Percentiles rank a stretch among this genome's conserved stretches.
Conservation (phyloP, 2,888 invertebrate genomes). For the Drosophila borealis region DNA sequence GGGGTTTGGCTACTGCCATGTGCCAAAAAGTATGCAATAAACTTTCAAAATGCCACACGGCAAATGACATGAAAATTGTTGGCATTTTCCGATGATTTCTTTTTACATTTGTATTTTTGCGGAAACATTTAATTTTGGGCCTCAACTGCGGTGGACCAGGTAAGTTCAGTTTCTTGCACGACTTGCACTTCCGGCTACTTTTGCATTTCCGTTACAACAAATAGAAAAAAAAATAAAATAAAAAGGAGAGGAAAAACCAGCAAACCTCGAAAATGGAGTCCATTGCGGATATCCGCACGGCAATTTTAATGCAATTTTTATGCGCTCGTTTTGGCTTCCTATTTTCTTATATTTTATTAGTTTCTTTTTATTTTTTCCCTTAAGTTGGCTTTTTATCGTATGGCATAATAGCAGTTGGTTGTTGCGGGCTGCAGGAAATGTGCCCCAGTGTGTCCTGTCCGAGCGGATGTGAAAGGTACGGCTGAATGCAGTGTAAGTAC, state of each 20-base stretch:
- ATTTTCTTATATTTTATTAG: slow-evolving; percentile 43
- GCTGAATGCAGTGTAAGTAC: slow-evolving; percentile 13
- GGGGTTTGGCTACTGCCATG: slow-evolving; percentile 10
- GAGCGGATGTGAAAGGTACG: slow-evolving; percentile 39
- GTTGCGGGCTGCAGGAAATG: slow-evolving; percentile 38
- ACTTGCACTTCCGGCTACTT: slow-evolving; percentile 77
- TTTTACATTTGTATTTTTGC: slow-evolving; percentile 21
- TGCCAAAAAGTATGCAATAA: slow-evolving; percentile 68
- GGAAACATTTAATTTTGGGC: slow-evolving; percentile 71
- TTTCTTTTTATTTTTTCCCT: slow-evolving; percentile 19
- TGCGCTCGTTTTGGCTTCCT: slow-evolving; percentile 72
- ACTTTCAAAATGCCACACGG: slow-evolving; percentile 69
- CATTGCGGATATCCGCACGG: slow-evolving; percentile 77
- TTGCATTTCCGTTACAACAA: slow-evolving; percentile 69
- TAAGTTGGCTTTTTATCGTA: slow-evolving; percentile 10
- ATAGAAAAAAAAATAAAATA: neutral
- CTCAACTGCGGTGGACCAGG: slow-evolving; percentile 27
- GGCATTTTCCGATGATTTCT: slow-evolving; percentile 23
- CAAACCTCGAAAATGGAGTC: slow-evolving; percentile 40
- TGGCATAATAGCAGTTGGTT: slow-evolving; percentile 20
- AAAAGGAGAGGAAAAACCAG: neutral
- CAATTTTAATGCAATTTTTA: slow-evolving; percentile 82
- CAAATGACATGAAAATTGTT: slow-evolving; percentile 68
- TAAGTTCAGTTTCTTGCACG: slow-evolving; percentile 67
- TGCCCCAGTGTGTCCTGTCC: slow-evolving; percentile 46